These are phyloP conservation scores for Cassiopea andromeda DNA, from an alignment of 30 jellyfish, hydroid and myxozoan genomes.

Conservation along the genomic window DNA sequence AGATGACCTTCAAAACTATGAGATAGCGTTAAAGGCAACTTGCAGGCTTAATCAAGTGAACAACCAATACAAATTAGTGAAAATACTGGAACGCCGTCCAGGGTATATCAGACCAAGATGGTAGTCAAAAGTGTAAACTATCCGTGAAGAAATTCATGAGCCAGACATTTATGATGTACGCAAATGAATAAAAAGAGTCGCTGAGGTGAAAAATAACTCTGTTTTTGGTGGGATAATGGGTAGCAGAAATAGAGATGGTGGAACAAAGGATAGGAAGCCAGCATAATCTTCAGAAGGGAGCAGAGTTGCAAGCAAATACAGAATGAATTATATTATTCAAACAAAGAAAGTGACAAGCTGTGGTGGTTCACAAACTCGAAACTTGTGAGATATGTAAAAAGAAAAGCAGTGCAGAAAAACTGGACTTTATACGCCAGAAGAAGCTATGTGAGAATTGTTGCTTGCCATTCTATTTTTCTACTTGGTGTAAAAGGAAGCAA, in stretches of 20 bases:
- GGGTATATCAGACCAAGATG: conserved; percentile 62
- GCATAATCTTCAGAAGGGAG: conserved; percentile 27
- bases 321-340: conserved; percentile 52
- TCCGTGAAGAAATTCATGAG: conserved; percentile 36
- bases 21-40: conserved; percentile 65
- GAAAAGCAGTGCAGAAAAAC: conserved; percentile 26
- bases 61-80: conserved; percentile 65
- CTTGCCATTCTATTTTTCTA: conserved; percentile 36
- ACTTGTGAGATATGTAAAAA: conserved; percentile 21
- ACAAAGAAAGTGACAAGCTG: conserved; percentile 16
- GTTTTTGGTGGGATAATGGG: conserved; percentile 51
- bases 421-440: conserved; percentile 33
- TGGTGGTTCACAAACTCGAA: conserved; percentile 44
- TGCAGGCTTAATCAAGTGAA: conserved; percentile 53
- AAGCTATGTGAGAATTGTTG: conserved; percentile 62
- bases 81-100: conserved; percentile 64
- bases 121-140: conserved; percentile 53
- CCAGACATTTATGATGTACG: conserved; percentile 63
- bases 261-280: conserved; percentile 36
- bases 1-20: conserved; percentile 61
- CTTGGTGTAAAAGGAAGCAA: conserved; percentile 51
- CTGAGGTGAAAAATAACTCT: conserved; percentile 60
- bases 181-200: conserved; percentile 34
- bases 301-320: conserved; percentile 32
- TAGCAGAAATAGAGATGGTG: conserved; percentile 43